Conservation (phyloP, 2,888 invertebrate genomes). For the Anoncus sp. region DNA sequence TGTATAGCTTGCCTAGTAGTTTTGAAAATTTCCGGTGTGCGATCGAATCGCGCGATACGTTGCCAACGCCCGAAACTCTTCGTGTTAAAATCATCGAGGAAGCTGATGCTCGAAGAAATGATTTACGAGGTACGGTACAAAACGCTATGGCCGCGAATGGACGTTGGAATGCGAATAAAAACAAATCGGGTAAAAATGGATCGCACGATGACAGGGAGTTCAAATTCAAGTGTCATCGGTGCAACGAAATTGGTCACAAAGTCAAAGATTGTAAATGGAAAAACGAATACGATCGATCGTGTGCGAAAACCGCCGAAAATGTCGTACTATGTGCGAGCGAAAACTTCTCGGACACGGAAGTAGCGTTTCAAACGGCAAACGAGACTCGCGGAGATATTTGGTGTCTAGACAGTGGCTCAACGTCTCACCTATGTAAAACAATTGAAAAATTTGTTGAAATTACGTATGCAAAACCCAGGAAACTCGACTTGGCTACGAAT, state of each 20-base stretch:
- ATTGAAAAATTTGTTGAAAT: not conserved
- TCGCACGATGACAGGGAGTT: conserved; percentile 15
- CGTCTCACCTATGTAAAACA: conserved; percentile 45
- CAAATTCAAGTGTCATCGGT: conserved; percentile 46
- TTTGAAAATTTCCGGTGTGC: conserved; percentile 78
- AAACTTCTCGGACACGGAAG: not conserved
- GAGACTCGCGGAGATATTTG: not conserved
- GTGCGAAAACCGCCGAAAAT: no score
- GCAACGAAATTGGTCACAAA: conserved; percentile 47
- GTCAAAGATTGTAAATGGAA: conserved; percentile 9
- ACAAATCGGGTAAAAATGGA: not conserved
- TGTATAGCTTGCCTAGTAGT: conserved; percentile 75
- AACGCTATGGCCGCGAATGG: conserved; percentile 35
- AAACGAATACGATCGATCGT: no score
- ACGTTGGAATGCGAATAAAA: no score
- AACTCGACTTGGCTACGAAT: conserved; percentile 48
- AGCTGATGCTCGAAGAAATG: conserved; percentile 66
- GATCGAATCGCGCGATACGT: conserved; percentile 76
- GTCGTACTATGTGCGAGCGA: no score
- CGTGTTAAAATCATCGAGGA: conserved; percentile 75
- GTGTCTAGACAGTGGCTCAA: conserved; percentile 49
- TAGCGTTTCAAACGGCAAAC: not conserved
- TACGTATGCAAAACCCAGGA: not conserved
- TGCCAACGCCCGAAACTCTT: conserved; percentile 72
- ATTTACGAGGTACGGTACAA: not conserved